These are phyloP conservation scores for Dioctria linearis DNA, from an alignment of 2,888 invertebrate species.

Conservation along the genomic window DNA sequence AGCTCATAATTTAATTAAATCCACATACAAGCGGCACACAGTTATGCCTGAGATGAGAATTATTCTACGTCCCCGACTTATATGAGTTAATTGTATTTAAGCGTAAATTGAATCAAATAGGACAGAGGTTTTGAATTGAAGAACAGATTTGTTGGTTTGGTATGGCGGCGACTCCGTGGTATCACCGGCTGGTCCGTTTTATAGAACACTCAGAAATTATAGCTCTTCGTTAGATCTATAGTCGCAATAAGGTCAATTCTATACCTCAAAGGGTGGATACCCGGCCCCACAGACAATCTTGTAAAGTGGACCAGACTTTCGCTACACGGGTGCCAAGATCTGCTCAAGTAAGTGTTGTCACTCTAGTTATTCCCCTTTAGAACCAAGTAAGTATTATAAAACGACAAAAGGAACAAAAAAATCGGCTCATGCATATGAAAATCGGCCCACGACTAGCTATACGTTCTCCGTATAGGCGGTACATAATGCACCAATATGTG, in stretches of 20 bases:
- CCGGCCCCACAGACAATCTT: background rate
- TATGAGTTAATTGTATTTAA: constrained; percentile 53
- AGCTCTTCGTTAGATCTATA: background rate
- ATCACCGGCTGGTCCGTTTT: background rate
- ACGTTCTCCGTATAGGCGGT: background rate
- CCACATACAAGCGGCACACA: constrained; percentile 22
- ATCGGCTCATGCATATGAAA: constrained; percentile 31
- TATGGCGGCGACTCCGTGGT: background rate
- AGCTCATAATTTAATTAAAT: constrained; percentile 50
- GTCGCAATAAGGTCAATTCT: background rate
- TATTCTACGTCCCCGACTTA: constrained; percentile 50
- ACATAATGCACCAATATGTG: constrained; percentile 51
- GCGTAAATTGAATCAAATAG: constrained; percentile 57
- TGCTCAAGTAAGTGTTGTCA: constrained; percentile 30
- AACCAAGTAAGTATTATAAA: constrained; percentile 29
- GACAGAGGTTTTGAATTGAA: constrained; percentile 49
- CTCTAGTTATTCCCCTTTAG: constrained; percentile 11
- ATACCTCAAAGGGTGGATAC: background rate
- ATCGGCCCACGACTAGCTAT: constrained; percentile 6
- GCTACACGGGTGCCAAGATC: background rate
- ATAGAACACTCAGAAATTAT: background rate
- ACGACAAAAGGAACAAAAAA: constrained; percentile 9
- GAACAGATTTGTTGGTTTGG: constrained; percentile 52
- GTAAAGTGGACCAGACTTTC: background rate
- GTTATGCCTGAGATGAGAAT: constrained; percentile 27